phyloP scores from a whole-genome alignment of 2,113 vertebrate species.

The Chaetodon trifascialis region DNA sequence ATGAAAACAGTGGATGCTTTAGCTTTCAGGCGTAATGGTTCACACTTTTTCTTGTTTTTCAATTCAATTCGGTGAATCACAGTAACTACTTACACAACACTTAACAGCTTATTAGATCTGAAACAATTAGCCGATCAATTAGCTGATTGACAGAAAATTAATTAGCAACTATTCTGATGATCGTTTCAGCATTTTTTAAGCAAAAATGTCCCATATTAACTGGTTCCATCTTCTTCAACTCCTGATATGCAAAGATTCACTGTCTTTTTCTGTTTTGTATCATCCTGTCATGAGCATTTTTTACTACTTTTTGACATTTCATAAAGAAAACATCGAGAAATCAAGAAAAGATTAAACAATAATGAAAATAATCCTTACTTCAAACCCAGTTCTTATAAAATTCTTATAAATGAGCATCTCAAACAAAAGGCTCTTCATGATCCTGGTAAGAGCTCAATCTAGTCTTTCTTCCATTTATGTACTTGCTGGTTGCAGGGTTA shows the following conservation, averaged over 20 bases:
- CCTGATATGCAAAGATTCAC: not conserved
- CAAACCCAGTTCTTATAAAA: not conserved
- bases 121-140: not conserved
- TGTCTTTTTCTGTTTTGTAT: not conserved
- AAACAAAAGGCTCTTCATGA: not conserved
- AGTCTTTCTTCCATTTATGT: not conserved
- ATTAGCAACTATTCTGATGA: not conserved
- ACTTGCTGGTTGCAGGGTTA: conserved; percentile 7
- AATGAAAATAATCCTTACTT: not conserved
- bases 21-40: not conserved
- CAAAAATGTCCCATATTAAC: not conserved
- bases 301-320: not conserved
- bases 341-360: not conserved
- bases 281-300: not conserved
- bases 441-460: not conserved
- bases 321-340: not conserved
- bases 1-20: not conserved
- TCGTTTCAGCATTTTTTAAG: not conserved
- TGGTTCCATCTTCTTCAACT: not conserved
- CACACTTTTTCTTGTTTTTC: not conserved
- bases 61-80: not conserved
- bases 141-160: not conserved
- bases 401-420: not conserved
- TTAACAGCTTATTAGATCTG: not conserved
- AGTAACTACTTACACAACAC: not conserved